A percentile compares a stretch with the other conserved stretches of the same genome.
These are phyloP conservation scores for Lepilemur ruficaudatus DNA, from an alignment of 2,797 vertebrate species.

Conservation along the genomic window DNA sequence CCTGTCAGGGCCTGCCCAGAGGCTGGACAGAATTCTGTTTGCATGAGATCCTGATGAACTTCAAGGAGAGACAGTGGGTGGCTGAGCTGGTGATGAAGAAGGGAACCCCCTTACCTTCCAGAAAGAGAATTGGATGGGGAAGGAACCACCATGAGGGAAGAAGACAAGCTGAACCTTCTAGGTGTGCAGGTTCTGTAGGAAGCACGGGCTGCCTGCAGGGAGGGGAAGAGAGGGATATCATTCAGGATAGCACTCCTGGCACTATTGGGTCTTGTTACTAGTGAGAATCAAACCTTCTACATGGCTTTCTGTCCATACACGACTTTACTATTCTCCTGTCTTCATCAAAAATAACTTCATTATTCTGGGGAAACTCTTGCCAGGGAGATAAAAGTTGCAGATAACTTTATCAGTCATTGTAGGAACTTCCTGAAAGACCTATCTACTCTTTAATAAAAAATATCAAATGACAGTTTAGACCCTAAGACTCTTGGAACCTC, in stretches of 20 bases:
- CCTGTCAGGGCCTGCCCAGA: not conserved
- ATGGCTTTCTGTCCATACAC: not conserved
- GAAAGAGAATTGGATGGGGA: not conserved
- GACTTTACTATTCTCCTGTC: not conserved
- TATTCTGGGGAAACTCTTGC: not conserved
- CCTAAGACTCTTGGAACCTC: not conserved
- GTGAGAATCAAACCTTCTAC: not conserved
- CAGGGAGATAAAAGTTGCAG: not conserved
- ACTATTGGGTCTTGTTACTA: not conserved
- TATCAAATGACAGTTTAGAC: not conserved
- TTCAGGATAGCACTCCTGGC: not conserved
- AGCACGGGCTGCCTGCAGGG: not conserved
- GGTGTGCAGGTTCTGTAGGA: not conserved
- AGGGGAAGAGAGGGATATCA: not conserved
- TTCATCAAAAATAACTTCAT: not conserved
- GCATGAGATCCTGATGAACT: not conserved
- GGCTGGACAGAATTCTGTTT: not conserved
- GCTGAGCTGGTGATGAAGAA: not conserved
- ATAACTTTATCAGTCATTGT: not conserved
- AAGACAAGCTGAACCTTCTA: not conserved
- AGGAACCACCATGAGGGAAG: not conserved
- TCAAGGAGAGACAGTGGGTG: not conserved
- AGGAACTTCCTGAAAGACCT: not conserved
- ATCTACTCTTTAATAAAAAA: conserved; percentile 17
- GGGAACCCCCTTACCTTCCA: not conserved